A percentile compares a stretch with the other conserved stretches of the same genome.
These are phyloP conservation scores for Cynaeus angustus DNA, from an alignment of 2,888 invertebrate genomes.

Conservation along the genomic window DNA sequence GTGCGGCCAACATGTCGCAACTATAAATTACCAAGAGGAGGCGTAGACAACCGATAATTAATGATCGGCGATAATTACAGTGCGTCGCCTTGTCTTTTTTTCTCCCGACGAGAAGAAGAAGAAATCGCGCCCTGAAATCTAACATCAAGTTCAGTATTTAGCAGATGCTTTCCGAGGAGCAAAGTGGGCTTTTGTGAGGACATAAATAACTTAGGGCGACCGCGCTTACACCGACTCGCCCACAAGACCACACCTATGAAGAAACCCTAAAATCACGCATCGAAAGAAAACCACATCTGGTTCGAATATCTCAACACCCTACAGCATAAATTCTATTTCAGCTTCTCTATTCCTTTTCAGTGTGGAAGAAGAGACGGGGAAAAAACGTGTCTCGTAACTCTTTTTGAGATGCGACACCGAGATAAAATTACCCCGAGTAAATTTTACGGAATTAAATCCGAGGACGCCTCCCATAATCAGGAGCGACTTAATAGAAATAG, in stretches of 20 bases:
- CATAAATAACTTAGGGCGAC: constrained; percentile 42
- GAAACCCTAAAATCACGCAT: constrained; percentile 47
- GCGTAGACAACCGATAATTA: constrained; percentile 48
- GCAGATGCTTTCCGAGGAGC: constrained; percentile 10
- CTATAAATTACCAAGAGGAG: constrained; percentile 44
- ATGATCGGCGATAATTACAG: constrained; percentile 43
- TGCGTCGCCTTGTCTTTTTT: constrained; percentile 16
- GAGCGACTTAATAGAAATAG: constrained; percentile 35
- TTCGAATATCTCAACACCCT: constrained; percentile 53
- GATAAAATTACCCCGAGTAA: constrained; percentile 54
- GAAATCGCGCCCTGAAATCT: constrained; percentile 6
- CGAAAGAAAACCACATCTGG: constrained; percentile 53
- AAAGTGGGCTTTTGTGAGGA: constrained; percentile 35
- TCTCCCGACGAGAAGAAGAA: neutral
- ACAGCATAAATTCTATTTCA: constrained; percentile 54
- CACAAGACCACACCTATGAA: constrained; percentile 50
- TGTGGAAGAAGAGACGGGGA: constrained; percentile 20
- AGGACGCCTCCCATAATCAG: constrained; percentile 39
- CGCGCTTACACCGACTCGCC: constrained; percentile 40
- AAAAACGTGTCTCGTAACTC: constrained; percentile 48
- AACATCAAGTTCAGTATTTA: constrained; percentile 16
- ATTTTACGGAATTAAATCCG: constrained; percentile 54
- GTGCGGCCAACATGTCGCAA: constrained; percentile 44
- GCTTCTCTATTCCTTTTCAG: constrained; percentile 44
- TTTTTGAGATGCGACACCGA: constrained; percentile 50